These are phyloP conservation scores for Campodea augens DNA, from an alignment of 1,140 invertebrate genomes.

Conservation along the genomic window DNA sequence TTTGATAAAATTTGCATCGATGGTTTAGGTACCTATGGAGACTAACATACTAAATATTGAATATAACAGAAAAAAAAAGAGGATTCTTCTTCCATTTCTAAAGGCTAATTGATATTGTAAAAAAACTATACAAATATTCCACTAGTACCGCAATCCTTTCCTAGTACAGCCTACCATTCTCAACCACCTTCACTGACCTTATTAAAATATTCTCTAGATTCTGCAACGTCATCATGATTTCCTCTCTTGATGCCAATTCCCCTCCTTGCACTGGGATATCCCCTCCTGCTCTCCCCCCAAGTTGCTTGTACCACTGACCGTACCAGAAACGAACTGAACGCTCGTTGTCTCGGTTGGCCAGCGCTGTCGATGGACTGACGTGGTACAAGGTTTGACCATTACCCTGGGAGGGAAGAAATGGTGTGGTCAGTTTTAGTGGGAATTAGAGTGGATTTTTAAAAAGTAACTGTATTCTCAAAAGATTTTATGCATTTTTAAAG, in stretches of 20 bases:
- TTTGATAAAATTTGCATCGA: too few species aligned
- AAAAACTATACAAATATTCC: too few species aligned
- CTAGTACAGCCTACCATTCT: too few species aligned
- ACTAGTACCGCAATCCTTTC: too few species aligned
- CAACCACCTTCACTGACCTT: conserved; percentile 30
- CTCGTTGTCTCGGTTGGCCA: conserved; percentile 30
- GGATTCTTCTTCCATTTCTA: background rate
- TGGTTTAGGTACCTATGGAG: too few species aligned
- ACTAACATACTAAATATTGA: too few species aligned
- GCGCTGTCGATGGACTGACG: conserved; percentile 24
- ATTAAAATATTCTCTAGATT: conserved; percentile 69
- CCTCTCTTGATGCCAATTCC: conserved; percentile 53
- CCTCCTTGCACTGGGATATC: conserved; percentile 26
- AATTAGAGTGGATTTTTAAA: too few species aligned
- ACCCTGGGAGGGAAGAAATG: conserved; percentile 35
- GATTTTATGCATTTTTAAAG: too few species aligned
- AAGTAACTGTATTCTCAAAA: too few species aligned
- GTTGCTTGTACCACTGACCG: conserved; percentile 49
- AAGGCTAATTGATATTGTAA: too few species aligned
- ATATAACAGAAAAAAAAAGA: background rate
- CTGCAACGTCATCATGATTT: conserved; percentile 80
- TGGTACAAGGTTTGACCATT: conserved; percentile 41
- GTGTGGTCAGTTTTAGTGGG: too few species aligned
- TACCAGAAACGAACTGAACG: conserved; percentile 45
- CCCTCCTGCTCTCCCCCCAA: conserved; percentile 18